Base-by-base conservation (phyloP, 2,888 invertebrate genomes). In the Drosophila eohydei region DNA sequence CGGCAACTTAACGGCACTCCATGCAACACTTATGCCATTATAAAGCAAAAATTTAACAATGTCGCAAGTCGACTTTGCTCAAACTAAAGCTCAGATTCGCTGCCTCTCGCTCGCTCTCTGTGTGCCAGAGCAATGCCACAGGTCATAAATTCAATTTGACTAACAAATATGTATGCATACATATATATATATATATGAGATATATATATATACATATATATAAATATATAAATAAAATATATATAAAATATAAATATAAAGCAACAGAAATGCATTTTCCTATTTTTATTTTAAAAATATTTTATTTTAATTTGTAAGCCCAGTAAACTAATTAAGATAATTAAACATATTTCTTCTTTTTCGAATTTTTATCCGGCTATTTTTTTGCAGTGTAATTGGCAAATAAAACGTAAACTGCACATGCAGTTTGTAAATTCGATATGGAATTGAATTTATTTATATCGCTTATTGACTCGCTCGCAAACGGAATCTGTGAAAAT, bases 81-180 rank as follows among this genome's bases (percentile, higher is more conserved):
- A 63, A 57, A 41, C 63, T 63, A 38, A 36, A 43, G 21, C 21
- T 21, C 44, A 59, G 28, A 14, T 41, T 16, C 16, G 11, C 34
- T 12, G 1, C 21, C 32, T 11, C 21, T 46, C 12, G 44, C 30
- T 14, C 28, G 46, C 16, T 36, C 12, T 48, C 48, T 67, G 8
- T 43, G 30, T 70, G 68, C 61, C 54, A 64, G 68, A 67, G 70
- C 57, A 83, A 64, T 73, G 86, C 90, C 90, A 86, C 74, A 87
- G 90, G 90, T 88, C 90, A 89, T 90, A 86, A 86, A 90, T 86
- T 90, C 89, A 90, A 86, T 86, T 86, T 90, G 84, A 79, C 76
- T 77, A 88, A 78, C 79, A 89, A 83, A 84, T 76, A 64, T 50
- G 57, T 52, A 66, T 58, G 54, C 52, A 38, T 16, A 61, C 30